phyloP scores from a whole-genome alignment of 2,113 vertebrate species.

The Todiramphus chloris region DNA sequence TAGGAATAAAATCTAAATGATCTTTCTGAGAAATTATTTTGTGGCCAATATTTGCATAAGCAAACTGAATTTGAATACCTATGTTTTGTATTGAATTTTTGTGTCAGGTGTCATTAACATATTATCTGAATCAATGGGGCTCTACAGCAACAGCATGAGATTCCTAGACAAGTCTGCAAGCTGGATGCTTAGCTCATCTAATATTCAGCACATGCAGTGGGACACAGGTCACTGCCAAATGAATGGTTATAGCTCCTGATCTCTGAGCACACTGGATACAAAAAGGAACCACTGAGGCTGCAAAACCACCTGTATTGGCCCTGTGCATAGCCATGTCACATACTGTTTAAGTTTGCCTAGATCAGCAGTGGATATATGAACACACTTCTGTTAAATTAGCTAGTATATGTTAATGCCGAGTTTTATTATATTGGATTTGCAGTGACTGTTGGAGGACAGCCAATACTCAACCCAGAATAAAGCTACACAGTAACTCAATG shows the following conservation, averaged over 20 bases:
- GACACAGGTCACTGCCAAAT: background rate
- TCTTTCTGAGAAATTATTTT: background rate
- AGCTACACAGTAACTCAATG: background rate
- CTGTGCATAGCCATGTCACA: background rate
- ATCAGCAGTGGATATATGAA: background rate
- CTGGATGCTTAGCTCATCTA: background rate
- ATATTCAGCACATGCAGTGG: fast-evolving
- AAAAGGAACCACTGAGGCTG: background rate
- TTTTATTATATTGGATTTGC: background rate
- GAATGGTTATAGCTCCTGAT: background rate
- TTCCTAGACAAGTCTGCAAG: background rate
- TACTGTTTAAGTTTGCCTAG: background rate
- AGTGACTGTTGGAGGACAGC: background rate
- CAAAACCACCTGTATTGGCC: background rate
- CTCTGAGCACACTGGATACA: background rate
- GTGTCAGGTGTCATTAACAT: background rate
- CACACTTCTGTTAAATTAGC: background rate
- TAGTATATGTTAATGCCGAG: background rate
- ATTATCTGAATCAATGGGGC: fast-evolving
- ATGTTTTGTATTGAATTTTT: background rate
- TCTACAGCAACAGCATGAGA: background rate
- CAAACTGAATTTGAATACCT: background rate
- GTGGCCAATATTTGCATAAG: background rate
- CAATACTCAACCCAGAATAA: background rate
- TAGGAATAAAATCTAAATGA: background rate